Evolutionary conservation across 2,888 invertebrate genomes (phyloP).

Genomic region (Chironomus tentans): DNA sequence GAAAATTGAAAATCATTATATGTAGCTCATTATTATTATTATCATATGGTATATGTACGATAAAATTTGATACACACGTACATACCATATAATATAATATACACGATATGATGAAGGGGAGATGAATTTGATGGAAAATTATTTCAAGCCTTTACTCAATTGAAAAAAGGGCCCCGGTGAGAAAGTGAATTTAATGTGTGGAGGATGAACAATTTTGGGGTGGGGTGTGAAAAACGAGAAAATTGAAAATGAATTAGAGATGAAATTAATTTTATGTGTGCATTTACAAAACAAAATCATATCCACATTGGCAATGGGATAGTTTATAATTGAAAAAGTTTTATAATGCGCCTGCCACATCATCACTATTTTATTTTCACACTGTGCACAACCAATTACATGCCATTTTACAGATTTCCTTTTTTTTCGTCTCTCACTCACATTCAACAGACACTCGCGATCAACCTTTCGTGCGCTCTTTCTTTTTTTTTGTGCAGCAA

Average conservation of each 20-base stretch:
- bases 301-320: not conserved
- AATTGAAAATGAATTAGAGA: not conserved
- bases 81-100: no score
- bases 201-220: not conserved
- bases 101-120: no score
- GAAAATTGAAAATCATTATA: not conserved
- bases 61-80: not conserved
- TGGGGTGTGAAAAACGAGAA: not conserved
- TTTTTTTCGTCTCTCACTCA: not conserved
- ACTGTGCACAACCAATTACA: not conserved
- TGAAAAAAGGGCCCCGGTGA: no score
- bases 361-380: not conserved
- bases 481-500: not conserved
- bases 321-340: not conserved
- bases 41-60: not conserved
- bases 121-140: no score
- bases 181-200: not conserved
- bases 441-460: not conserved
- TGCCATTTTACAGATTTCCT: not conserved
- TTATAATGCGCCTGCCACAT: not conserved
- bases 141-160: no score
- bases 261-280: not conserved
- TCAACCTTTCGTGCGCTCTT: not conserved
- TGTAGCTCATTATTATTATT: not conserved
- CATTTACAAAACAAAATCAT: not conserved